Percentiles rank a stretch among this genome's conserved stretches.
Conservation (phyloP, 2,888 invertebrate species). For the Nymphalis polychloros region DNA sequence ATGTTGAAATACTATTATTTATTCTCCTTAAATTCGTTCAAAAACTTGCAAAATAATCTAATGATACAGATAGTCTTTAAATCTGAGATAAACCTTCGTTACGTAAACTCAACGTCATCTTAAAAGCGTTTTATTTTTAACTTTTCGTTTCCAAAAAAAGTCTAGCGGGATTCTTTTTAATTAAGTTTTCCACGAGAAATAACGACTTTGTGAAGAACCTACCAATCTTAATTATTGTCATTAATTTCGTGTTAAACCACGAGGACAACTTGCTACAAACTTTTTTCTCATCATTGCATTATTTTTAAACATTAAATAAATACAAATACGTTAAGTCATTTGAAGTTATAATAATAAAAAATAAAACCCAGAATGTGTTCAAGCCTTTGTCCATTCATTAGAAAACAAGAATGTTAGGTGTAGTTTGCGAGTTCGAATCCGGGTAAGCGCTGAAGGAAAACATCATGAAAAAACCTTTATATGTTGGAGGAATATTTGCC, state of each 20-base stretch:
- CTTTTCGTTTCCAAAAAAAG: conserved; percentile 58
- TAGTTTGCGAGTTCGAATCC: too few species aligned
- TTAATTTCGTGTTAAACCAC: conserved; percentile 61
- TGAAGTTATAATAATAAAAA: too few species aligned
- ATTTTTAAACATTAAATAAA: not conserved
- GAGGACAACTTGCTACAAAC: conserved; percentile 7
- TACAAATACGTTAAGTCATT: not conserved
- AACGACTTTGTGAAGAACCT: conserved; percentile 62
- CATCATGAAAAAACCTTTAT: too few species aligned
- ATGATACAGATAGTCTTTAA: conserved; percentile 10
- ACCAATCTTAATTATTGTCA: conserved; percentile 76
- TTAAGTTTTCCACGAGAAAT: conserved; percentile 72
- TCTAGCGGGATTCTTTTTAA: conserved; percentile 73
- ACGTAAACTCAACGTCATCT: conserved; percentile 37
- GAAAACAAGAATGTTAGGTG: too few species aligned
- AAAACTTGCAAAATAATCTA: not conserved
- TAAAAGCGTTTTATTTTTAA: conserved; percentile 53
- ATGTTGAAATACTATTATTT: too few species aligned
- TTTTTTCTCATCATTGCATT: conserved; percentile 7
- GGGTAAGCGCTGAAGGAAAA: too few species aligned
- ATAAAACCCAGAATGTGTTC: too few species aligned
- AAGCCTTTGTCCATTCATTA: too few species aligned
- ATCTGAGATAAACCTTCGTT: conserved; percentile 28
- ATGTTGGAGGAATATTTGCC: too few species aligned
- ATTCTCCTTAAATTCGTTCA: too few species aligned